Evolutionary conservation across 2,113 vertebrate species (phyloP), one percentile per base, ranked within the genome.

Genomic region (Cygnus atratus): DNA sequence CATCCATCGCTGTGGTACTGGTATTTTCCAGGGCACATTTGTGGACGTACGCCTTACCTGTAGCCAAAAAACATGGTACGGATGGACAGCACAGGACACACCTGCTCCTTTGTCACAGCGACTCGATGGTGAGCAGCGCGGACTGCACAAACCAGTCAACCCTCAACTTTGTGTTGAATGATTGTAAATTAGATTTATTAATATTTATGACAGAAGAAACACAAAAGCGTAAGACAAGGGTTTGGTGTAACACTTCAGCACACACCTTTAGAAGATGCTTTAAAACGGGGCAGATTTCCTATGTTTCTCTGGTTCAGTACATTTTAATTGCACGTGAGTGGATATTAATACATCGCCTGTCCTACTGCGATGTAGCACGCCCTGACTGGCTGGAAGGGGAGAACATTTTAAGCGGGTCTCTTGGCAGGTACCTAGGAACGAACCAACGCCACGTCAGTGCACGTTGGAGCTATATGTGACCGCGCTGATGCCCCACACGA

Each of bases 31-130:
- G 61, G 41, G 81, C 63, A 54, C 12, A 84, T 89, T 87, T 59
- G 82, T 81, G 92, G 91, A 92, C 77, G 77, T 81, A 11, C 50
- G 55, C 85, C 57, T 92, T 57, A 16, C 15, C 19, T 8, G 54
- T 71, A 92, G 44, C 66, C 57, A 84, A 96, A 74, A 96, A 88
- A 86, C 59, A 85, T 68, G 91, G 54, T 29, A 88, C 91, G 88
- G 81, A 84, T 88, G 84, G 96, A 94, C 75, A 93, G 95, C 93
- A 77, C 75, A 78, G 85, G 78, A 65, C 44, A 46, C 44, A 46
- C 66, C 63, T 68, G 82, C 67, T 91, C 65, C 57, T 55, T 46
- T 10, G n/a, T 43, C 78, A 9, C 24, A 62, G 66, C 52, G 91
- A 76, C 44, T 76, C 57, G 18, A 46, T 1, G 4, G 55, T 48